Evolutionary conservation across 2,888 invertebrate species (phyloP), one percentile per base, ranked within the genome.

Genomic region (Oligia strigilis): DNA sequence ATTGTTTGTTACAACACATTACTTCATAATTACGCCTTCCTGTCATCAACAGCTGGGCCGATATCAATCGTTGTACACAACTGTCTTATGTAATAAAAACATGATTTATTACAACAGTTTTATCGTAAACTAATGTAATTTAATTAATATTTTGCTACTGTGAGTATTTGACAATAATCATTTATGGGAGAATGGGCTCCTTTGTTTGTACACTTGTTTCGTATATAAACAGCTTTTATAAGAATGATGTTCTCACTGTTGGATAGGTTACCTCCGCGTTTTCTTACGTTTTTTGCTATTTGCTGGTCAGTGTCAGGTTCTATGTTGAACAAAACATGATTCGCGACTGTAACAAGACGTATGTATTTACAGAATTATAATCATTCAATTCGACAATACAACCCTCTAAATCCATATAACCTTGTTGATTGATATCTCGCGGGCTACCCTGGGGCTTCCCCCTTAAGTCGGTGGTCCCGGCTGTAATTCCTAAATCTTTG

Each of bases 21-120:
- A 75, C 80, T 87, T 88, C 66, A 82, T 85, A 83, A 81, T 84
- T 67, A 75, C 76, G 77, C 78, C 74, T 87, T 89, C 89, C 85
- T 81, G 83, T 71, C 43, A 52, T 78, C 80, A 87, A 88, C 89
- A 88, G 80, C 81, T 89, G 81, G 72, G 60, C 36, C 69, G 78
- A 76, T 89, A 88, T 80, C 86, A 81, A 86, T 80, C 69, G 73
- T 78, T 76, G 49, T 71, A 80, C 77, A 81, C 75, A 75, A 79
- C 75, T 72, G 67, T 78, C 66, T 83, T 88, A 86, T 75, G 86
- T 72, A 88, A 87, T 80, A 76, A 66, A 66, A 78, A 69, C 66
- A 80, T 76, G 29, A 66, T 65, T 55, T 46, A 64, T 67, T 80
- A 80, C 55, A 36, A 65, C 36, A 67, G 9, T 73, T 75, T 75